Evolutionary conservation across 1,140 invertebrate genomes (phyloP), one percentile per base, ranked within the genome.

Genomic region (Pinna nobilis): DNA sequence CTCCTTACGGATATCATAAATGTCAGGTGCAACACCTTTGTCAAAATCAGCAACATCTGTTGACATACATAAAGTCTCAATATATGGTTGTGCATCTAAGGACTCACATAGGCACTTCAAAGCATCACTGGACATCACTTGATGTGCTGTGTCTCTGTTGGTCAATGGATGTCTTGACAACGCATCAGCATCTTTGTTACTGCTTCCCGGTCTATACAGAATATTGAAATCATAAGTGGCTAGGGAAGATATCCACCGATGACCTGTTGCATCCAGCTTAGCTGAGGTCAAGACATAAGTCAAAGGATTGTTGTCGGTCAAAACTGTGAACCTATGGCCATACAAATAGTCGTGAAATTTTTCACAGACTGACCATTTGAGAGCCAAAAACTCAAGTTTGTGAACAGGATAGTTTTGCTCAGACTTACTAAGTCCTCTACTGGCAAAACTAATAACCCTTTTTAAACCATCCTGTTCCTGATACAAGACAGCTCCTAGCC

Each of bases 341-440:
- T 76, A 72, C 23, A 79, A 53, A 41, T 60, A 77, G 20, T 74
- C 75, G 11, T 63, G 57, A 33, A 69, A 74, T 39, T 74, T 68
- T 6, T 77, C 63, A 33, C 20, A 49, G 5, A 76, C 35, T 15
- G 63, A 25, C 70, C 70, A 73, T 68, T 65, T 65, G 23, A 65
- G n/a, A 33, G 37, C 39, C n/a, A 64, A 35, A 64, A 64, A 64
- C 18, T 65, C 63, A 3, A 65, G 41, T 25, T 74, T 74, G 25
- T 50, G 65, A 44, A 51, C 59, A 35, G 51, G 51, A 35, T 70
- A 74, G 49, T 77, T 35, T 39, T 59, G 33, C 37, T 77, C 71
- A 9, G 35, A 37, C n/a, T 28, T 33, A 11, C 44, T 37, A 23
- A 53, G 32, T 25, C 57, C 57, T 37, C 69, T 50, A 32, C 69